Evolutionary conservation across 2,113 vertebrate species (phyloP).

Genomic region (Caranx melampygus): DNA sequence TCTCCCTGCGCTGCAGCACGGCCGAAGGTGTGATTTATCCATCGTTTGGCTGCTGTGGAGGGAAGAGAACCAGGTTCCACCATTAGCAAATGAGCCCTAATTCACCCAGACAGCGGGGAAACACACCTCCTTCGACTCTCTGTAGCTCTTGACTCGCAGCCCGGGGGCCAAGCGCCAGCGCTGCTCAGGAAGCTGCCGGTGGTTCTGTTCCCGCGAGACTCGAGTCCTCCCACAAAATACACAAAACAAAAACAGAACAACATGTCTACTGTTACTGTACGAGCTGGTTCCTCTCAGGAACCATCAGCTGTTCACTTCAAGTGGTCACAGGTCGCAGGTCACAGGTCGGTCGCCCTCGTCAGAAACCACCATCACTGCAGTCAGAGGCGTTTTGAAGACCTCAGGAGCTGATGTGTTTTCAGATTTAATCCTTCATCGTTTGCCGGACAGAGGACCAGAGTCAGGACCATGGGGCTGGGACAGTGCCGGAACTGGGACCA

Average conservation of each 20-base stretch:
- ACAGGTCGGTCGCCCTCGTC: too few species aligned
- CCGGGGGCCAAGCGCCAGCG: not conserved
- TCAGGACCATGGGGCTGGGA: too few species aligned
- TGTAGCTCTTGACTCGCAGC: conserved; percentile 11
- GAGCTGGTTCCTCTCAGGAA: not conserved
- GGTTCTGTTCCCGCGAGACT: conserved; percentile 1
- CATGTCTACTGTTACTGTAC: not conserved
- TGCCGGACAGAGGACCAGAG: too few species aligned
- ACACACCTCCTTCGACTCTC: conserved; percentile 15
- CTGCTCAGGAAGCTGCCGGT: conserved; percentile 19
- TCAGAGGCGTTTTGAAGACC: too few species aligned
- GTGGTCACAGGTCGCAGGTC: too few species aligned
- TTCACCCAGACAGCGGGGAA: conserved; percentile 59
- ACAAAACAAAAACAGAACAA: not conserved
- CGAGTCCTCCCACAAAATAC: not conserved
- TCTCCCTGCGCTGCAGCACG: conserved; percentile 54
- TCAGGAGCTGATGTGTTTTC: too few species aligned
- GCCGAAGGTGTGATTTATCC: conserved; percentile 65
- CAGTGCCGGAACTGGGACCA: too few species aligned
- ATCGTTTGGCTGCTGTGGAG: not conserved
- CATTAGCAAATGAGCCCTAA: conserved; percentile 79
- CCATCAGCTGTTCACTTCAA: too few species aligned
- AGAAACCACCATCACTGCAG: too few species aligned
- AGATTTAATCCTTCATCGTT: too few species aligned
- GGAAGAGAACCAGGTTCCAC: not conserved